Conservation (phyloP, 2,113 vertebrate genomes). For the Galbula dea region DNA sequence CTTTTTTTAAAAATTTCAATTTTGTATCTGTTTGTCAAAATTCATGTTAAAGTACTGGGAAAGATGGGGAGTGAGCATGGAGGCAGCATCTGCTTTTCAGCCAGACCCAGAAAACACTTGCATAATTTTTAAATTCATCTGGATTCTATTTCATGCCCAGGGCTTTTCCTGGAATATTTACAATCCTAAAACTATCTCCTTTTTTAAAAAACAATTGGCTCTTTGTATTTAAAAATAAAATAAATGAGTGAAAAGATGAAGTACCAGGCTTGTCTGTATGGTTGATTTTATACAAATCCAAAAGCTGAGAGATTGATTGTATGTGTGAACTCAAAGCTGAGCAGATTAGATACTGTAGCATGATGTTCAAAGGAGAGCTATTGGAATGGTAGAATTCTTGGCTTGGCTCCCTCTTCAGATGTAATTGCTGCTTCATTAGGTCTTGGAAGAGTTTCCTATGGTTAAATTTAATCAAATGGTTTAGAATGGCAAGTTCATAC, state of each 20-base stretch:
- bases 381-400: conserved; percentile 75
- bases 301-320: conserved; percentile 31
- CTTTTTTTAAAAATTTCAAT: background rate
- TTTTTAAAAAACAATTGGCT: background rate
- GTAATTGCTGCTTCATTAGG: conserved; percentile 86
- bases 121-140: conserved; percentile 33
- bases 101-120: background rate
- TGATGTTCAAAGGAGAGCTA: conserved; percentile 72
- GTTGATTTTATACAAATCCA: conserved; percentile 15
- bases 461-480: conserved; percentile 87
- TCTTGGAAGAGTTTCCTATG: conserved; percentile 81
- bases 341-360: conserved; percentile 65
- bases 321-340: conserved; percentile 45
- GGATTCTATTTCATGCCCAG: background rate
- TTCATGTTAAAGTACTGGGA: background rate
- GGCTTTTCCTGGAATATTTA: background rate
- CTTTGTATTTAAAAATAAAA: background rate
- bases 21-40: background rate
- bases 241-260: background rate
- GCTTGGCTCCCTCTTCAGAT: conserved; percentile 78
- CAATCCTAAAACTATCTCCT: background rate
- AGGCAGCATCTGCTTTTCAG: conserved; percentile 8
- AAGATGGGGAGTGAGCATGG: background rate
- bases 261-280: background rate
- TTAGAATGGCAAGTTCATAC: conserved; percentile 76